A percentile compares a stretch with the other conserved stretches of the same genome.
Conservation (phyloP, 1,140 invertebrate genomes). For the Ruditapes philippinarum region DNA sequence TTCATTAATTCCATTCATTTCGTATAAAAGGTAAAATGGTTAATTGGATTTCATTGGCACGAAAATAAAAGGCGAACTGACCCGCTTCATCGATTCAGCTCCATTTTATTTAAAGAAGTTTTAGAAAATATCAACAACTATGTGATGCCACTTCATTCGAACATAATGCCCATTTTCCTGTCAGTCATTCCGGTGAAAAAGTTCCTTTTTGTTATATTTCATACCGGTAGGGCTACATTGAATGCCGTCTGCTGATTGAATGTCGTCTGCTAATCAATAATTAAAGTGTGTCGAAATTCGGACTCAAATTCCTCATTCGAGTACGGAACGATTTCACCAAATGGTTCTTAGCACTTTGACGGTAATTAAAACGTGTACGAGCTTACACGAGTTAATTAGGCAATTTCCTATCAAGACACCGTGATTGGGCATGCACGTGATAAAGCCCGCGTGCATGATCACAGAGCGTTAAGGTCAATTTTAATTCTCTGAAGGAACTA, state of each 20-base stretch:
- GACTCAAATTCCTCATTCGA: too few relatives aligned
- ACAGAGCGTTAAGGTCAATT: neutral
- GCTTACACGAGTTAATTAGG: neutral
- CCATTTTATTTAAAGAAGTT: neutral
- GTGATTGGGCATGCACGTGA: slow-evolving; percentile 3
- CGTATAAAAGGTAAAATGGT: slow-evolving; percentile 39
- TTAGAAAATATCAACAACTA: neutral
- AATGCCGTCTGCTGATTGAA: neutral
- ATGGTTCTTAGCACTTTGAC: neutral
- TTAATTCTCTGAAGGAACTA: neutral
- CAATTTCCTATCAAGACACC: neutral
- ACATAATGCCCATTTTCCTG: neutral
- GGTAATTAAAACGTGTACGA: slow-evolving; percentile 19
- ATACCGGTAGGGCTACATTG: neutral
- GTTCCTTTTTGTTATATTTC: neutral
- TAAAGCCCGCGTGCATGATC: neutral
- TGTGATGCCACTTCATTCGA: neutral
- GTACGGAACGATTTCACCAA: too few relatives aligned
- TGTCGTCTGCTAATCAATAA: too few relatives aligned
- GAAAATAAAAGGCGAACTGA: slow-evolving; percentile 42
- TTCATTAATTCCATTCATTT: slow-evolving; percentile 16
- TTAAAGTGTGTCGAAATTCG: too few relatives aligned
- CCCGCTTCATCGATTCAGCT: slow-evolving; percentile 13
- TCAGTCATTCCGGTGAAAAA: neutral
- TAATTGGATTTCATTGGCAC: slow-evolving; percentile 34